These are phyloP conservation scores for Seriola quinqueradiata DNA, from an alignment of 2,113 vertebrate genomes.

Conservation along the genomic window DNA sequence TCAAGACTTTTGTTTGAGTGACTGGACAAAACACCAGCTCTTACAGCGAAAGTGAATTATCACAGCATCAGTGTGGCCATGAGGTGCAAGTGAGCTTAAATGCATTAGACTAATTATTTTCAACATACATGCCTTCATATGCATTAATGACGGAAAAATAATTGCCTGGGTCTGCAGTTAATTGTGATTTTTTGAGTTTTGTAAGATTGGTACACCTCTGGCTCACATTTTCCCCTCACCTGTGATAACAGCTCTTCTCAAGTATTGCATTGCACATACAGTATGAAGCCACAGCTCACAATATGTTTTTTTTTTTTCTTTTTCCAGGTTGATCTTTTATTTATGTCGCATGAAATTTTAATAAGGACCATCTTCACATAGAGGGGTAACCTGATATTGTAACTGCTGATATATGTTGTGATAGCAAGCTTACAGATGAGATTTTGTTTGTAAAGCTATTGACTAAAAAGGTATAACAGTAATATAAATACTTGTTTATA, in stretches of 20 bases:
- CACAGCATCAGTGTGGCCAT: constrained; percentile 45
- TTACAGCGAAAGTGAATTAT: constrained; percentile 64
- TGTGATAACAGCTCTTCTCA: background rate
- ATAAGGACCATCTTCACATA: constrained; percentile 26
- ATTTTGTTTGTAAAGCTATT: constrained; percentile 29
- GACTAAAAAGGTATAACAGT: background rate
- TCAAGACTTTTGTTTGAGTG: constrained; percentile 73
- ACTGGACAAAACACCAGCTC: constrained; percentile 60
- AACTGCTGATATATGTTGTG: constrained; percentile 17
- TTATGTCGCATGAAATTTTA: constrained; percentile 29
- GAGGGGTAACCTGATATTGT: constrained; percentile 27
- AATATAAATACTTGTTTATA: constrained; percentile 1
- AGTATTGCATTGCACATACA: background rate
- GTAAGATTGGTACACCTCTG: background rate
- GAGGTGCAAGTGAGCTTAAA: constrained; percentile 33
- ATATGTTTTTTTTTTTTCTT: background rate
- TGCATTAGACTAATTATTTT: constrained; percentile 48
- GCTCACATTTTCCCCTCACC: background rate
- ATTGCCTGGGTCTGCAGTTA: constrained; percentile 21
- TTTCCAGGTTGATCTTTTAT: constrained; percentile 23
- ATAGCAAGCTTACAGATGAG: constrained; percentile 41
- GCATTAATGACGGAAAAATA: constrained; percentile 32
- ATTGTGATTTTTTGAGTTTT: constrained; percentile 33
- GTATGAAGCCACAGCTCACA: background rate
- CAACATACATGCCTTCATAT: constrained; percentile 54